A percentile compares a stretch with the other conserved stretches of the same genome.
Evolutionary conservation across 35 echinoderm and acorn worm species (phyloP).

Genomic region (Patiria miniata): DNA sequence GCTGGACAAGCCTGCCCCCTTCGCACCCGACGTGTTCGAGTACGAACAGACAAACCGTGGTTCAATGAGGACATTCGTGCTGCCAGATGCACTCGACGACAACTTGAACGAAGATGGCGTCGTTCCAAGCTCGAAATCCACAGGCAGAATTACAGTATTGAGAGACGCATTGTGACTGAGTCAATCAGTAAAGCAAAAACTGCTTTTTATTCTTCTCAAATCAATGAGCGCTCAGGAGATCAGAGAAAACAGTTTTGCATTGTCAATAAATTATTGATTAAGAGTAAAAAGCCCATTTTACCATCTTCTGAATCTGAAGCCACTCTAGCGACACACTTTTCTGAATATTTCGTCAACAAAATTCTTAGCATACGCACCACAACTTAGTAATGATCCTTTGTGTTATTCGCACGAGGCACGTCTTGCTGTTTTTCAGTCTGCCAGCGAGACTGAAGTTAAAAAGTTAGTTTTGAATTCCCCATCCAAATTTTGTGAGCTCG

Average conservation of each 20-base stretch:
- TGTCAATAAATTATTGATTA: slow-evolving; percentile 10
- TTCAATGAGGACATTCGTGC: too few relatives aligned
- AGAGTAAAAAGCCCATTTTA: slow-evolving; percentile 1
- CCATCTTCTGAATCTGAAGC: not conserved
- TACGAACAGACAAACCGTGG: too few relatives aligned
- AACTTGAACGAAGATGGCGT: too few relatives aligned
- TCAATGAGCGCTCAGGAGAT: slow-evolving; percentile 13
- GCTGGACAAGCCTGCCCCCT: slow-evolving; percentile 41
- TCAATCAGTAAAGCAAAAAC: slow-evolving; percentile 36
- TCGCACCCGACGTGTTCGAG: slow-evolving; percentile 2
- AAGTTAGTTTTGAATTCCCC: not conserved
- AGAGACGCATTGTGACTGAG: slow-evolving; percentile 19
- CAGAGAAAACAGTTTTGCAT: too few relatives aligned
- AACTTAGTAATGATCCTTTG: not conserved
- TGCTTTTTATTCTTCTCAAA: slow-evolving; percentile 18
- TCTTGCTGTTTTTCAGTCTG: not conserved
- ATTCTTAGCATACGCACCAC: not conserved
- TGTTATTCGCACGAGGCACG: not conserved
- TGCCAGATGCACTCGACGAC: too few relatives aligned
- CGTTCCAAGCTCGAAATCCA: too few relatives aligned
- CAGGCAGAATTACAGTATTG: slow-evolving; percentile 2
- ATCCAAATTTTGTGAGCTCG: slow-evolving; percentile 37
- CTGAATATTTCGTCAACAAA: not conserved
- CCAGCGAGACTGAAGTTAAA: not conserved
- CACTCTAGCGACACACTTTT: not conserved